Conservation (phyloP, 2,888 invertebrate species). For the Morpho achilles region DNA sequence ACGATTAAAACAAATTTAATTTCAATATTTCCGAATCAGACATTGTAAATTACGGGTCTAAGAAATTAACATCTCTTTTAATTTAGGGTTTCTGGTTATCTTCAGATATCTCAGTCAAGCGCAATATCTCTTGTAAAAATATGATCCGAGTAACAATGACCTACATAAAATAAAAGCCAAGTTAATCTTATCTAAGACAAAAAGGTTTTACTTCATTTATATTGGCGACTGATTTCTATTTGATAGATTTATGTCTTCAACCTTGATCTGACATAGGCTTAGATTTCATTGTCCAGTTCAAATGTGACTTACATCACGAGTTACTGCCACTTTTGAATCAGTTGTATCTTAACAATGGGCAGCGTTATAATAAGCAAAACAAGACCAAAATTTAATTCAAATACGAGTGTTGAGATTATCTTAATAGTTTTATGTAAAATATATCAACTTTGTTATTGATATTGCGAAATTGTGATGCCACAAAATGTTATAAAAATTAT, state of each 20-base stretch:
- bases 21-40: too few relatives aligned
- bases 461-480: too few relatives aligned
- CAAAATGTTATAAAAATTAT: too few relatives aligned
- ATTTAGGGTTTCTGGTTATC: too few relatives aligned
- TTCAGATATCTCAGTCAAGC: too few relatives aligned
- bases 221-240: conserved; percentile 29
- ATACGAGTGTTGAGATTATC: not conserved
- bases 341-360: not conserved
- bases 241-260: conserved; percentile 33
- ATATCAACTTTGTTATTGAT: too few relatives aligned
- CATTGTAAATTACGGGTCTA: too few relatives aligned
- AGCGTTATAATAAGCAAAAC: not conserved
- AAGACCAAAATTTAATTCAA: not conserved
- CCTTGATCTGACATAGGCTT: conserved; percentile 35
- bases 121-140: too few relatives aligned
- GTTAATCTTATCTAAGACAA: conserved; percentile 65
- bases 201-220: conserved; percentile 46
- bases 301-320: conserved; percentile 13
- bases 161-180: conserved; percentile 61
- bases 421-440: too few relatives aligned
- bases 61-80: too few relatives aligned
- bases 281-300: conserved; percentile 24
- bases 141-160: conserved; percentile 56
- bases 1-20: too few relatives aligned
- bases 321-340: conserved; percentile 10